Percentiles rank a stretch among this genome's conserved stretches.
phyloP scores from a whole-genome alignment of 2,888 invertebrate genomes.

The Heliconius erato region DNA sequence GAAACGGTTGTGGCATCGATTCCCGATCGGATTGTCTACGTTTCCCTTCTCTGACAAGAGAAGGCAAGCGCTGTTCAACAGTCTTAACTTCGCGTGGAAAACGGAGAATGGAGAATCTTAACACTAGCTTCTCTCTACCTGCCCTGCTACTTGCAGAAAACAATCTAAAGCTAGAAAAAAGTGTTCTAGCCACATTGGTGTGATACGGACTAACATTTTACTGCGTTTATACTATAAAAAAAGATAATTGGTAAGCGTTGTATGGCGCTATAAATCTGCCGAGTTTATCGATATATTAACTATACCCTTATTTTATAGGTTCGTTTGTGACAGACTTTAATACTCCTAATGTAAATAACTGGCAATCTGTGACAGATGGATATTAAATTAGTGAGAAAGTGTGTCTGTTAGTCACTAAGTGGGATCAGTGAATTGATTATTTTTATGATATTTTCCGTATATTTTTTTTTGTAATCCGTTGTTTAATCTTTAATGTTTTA shows the following conservation, averaged over 20 bases:
- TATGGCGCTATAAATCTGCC: conserved; percentile 64
- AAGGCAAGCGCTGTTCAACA: background rate
- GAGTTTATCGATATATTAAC: conserved; percentile 63
- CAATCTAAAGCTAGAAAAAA: background rate
- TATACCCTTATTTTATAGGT: conserved; percentile 58
- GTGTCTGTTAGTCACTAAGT: background rate
- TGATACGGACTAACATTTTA: conserved; percentile 56
- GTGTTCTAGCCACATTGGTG: background rate
- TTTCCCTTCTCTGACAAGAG: too few species aligned
- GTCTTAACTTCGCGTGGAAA: too few species aligned
- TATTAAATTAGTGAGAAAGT: conserved; percentile 27
- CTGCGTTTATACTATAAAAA: conserved; percentile 60
- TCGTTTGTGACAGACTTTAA: conserved; percentile 41
- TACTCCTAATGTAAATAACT: conserved; percentile 43
- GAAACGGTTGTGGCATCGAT: background rate
- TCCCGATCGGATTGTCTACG: background rate
- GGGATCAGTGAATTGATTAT: background rate
- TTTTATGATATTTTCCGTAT: conserved; percentile 4
- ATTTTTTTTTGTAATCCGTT: background rate
- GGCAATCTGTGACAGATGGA: conserved; percentile 41
- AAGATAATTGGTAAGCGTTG: conserved; percentile 64
- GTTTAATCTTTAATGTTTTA: background rate
- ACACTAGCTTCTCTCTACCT: too few species aligned
- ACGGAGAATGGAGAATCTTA: too few species aligned
- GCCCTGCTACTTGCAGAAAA: background rate